A percentile compares a stretch with the other conserved stretches of the same genome.
Conservation (phyloP, 2,888 invertebrate species). For the Scaptodrosophila latifasciaeformis region DNA sequence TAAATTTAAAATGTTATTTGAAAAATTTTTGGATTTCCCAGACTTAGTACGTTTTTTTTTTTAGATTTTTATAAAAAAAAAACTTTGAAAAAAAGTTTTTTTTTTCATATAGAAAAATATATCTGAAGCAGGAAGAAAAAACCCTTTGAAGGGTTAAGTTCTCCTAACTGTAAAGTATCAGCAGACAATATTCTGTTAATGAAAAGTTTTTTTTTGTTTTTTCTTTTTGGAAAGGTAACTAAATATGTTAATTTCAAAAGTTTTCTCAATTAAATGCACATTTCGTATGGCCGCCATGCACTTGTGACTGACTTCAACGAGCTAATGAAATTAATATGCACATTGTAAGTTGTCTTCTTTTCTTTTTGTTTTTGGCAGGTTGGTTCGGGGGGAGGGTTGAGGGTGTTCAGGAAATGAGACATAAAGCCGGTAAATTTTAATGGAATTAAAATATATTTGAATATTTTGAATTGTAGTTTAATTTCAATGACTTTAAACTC, state of each 20-base stretch:
- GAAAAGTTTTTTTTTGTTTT: neutral
- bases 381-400: slow-evolving; percentile 28
- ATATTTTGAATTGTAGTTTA: too few relatives aligned
- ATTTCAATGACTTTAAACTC: too few relatives aligned
- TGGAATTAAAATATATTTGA: too few relatives aligned
- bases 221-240: neutral
- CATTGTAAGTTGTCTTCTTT: neutral
- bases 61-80: too few relatives aligned
- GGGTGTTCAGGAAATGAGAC: slow-evolving; percentile 57
- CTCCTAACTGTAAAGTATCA: slow-evolving; percentile 1
- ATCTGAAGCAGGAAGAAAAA: too few relatives aligned
- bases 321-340: slow-evolving; percentile 56
- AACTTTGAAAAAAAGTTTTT: too few relatives aligned
- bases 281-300: slow-evolving; percentile 66
- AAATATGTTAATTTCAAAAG: neutral
- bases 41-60: too few relatives aligned
- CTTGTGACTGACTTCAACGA: slow-evolving; percentile 34
- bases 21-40: too few relatives aligned
- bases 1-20: too few relatives aligned
- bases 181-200: neutral
- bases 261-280: slow-evolving; percentile 62
- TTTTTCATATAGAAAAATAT: too few relatives aligned
- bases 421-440: too few relatives aligned
- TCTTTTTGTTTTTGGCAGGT: slow-evolving; percentile 26
- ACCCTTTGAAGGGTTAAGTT: neutral